phyloP scores from a whole-genome alignment of 2,888 invertebrate species.

The Campopleginae sp. region DNA sequence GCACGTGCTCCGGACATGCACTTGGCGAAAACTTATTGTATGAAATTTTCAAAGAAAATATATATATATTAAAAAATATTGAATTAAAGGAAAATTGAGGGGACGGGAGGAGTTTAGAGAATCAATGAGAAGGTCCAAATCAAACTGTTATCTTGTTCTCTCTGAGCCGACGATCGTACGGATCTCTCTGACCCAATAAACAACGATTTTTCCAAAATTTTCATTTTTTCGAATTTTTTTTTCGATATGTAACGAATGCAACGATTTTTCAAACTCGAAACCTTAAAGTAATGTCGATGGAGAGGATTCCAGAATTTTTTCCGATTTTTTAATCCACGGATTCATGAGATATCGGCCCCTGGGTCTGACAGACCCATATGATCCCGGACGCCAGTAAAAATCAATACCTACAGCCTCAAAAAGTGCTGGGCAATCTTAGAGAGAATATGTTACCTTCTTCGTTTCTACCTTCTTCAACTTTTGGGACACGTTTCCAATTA shows the following conservation, averaged over 20 bases:
- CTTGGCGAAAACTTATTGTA: constrained; percentile 36
- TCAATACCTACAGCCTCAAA: too few relatives aligned
- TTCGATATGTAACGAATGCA: too few relatives aligned
- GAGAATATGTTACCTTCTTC: not conserved
- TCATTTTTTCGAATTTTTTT: too few relatives aligned
- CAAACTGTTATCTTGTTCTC: constrained; percentile 71
- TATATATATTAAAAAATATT: constrained; percentile 31
- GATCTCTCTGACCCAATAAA: too few relatives aligned
- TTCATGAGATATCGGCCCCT: too few relatives aligned
- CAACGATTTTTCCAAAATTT: too few relatives aligned
- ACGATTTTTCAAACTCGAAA: too few relatives aligned
- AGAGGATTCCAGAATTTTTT: too few relatives aligned
- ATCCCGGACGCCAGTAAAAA: too few relatives aligned
- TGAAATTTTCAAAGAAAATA: constrained; percentile 25
- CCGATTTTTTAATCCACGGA: too few relatives aligned
- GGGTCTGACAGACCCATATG: too few relatives aligned
- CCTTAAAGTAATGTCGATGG: too few relatives aligned
- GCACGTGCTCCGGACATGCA: constrained; percentile 41
- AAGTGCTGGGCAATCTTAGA: not conserved
- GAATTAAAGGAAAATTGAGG: constrained; percentile 37
- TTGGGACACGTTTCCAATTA: not conserved
- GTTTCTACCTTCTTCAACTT: not conserved
- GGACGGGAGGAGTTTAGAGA: not conserved
- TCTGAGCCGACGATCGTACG: not conserved
- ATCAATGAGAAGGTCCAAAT: constrained; percentile 73